Percentiles rank a stretch among this genome's conserved stretches.
phyloP scores from a whole-genome alignment of 2,797 vertebrate species.

The Gouania willdenowi region DNA sequence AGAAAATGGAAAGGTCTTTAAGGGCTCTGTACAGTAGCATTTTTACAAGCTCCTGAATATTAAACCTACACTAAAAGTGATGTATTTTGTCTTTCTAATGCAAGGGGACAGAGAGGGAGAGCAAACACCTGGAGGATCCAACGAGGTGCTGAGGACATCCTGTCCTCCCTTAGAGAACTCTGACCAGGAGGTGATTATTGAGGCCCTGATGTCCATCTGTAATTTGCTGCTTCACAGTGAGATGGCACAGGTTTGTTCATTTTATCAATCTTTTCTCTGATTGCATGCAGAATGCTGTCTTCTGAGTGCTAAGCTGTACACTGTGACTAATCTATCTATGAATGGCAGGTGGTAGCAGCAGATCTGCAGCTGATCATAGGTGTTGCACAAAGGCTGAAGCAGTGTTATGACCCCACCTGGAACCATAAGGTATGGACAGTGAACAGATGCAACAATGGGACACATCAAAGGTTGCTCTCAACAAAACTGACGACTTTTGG shows the following conservation, averaged over 20 bases:
- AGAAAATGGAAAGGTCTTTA: too few species aligned
- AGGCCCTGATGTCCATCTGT: slow-evolving; percentile 89
- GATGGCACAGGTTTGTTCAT: slow-evolving; percentile 79
- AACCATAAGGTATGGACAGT: slow-evolving; percentile 69
- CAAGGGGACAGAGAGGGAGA: background rate
- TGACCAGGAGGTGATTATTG: slow-evolving; percentile 83
- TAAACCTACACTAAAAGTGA: too few species aligned
- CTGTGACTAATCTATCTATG: background rate
- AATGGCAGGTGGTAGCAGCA: slow-evolving; percentile 57
- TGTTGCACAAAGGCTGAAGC: slow-evolving; percentile 79
- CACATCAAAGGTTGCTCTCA: too few species aligned
- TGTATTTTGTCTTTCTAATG: background rate
- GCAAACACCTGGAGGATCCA: background rate
- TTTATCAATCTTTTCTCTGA: background rate
- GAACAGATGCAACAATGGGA: too few species aligned
- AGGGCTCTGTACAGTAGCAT: too few species aligned
- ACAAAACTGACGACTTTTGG: too few species aligned
- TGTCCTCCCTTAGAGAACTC: slow-evolving; percentile 57
- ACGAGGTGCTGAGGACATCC: slow-evolving; percentile 33
- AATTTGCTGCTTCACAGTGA: slow-evolving; percentile 88
- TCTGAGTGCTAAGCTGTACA: background rate
- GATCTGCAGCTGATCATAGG: slow-evolving; percentile 79
- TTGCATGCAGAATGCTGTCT: background rate
- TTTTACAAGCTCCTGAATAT: too few species aligned
- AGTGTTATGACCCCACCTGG: slow-evolving; percentile 73